Evolutionary conservation across 2,888 invertebrate species (phyloP), one percentile per base, ranked within the genome.

Genomic region (Drosophila greeni): DNA sequence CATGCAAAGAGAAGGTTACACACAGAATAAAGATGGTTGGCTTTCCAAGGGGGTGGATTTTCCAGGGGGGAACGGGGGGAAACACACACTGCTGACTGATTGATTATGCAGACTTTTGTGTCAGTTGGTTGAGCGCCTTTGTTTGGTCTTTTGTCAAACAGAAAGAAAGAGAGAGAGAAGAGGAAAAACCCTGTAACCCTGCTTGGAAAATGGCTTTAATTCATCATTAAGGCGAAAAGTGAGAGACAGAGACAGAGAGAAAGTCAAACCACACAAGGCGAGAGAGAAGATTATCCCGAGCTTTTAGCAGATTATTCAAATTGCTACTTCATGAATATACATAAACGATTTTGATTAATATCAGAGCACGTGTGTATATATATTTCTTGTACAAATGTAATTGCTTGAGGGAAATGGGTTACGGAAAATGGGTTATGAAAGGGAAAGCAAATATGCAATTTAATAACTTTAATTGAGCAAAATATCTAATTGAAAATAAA

Each of bases 51-150:
- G 29, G 40, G 26, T 29, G 23, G 16, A 20, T 49, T 49, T 37
- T 3, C 14, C 16, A 26, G 14, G 49, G 40, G 33, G 24, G 42
- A 16, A 26, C 16, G 14, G 49, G 40, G 33, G 24, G 42, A 14
- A 23, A 29, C 49, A 29, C 20, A 55, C 58, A 52, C 52, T 34
- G 33, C 58, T 74, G 66, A 68, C 75, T 82, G 83, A 82, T 82
- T 82, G 82, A 82, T 82, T 82, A 82, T 82, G 82, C 82, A 79
- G 79, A 82, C 74, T 82, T 77, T 81, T 76, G 75, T 78, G 81
- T 73, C 79, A 74, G 76, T 74, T 74, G 66, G 69, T 68, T 64
- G 70, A 75, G 74, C 68, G 60, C 78, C 75, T 82, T 76, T 66
- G 65, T 58, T 65, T 55, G 53, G 66, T 55, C 56, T 59, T 55